A percentile compares a stretch with the other conserved stretches of the same genome.
Conservation (phyloP, 2,888 invertebrate genomes). For the Tyria jacobaeae region DNA sequence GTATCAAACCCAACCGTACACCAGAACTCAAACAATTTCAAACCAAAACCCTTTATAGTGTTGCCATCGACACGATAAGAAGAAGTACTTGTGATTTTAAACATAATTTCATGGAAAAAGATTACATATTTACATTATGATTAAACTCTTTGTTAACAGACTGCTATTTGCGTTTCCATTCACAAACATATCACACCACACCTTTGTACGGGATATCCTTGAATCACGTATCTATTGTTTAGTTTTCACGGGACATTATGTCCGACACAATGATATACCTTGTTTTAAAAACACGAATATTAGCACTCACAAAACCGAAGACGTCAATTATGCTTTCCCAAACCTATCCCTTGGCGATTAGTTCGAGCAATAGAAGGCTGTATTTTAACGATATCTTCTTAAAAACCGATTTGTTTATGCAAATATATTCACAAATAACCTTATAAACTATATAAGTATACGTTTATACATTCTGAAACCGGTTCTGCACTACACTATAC, state of each 20-base stretch:
- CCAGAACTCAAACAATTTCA: no score
- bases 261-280: not conserved
- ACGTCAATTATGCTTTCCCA: no score
- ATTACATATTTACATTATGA: not conserved
- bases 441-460: not conserved
- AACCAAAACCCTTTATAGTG: no score
- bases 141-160: conserved; percentile 1
- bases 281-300: conserved; percentile 1
- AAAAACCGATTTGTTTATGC: not conserved
- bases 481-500: not conserved
- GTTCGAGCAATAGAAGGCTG: no score
- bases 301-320: no score
- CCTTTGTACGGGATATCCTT: not conserved
- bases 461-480: not conserved
- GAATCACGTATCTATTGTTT: not conserved
- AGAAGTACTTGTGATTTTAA: no score
- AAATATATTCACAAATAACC: not conserved
- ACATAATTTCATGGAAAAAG: conserved; percentile 1
- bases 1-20: no score
- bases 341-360: no score
- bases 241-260: not conserved
- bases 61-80: no score
- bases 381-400: no score
- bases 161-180: conserved; percentile 2
- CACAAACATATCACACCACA: not conserved